Percentiles rank a stretch among this genome's conserved stretches.
Evolutionary conservation across 2,113 vertebrate genomes (phyloP).

Genomic region (Phrynosoma platyrhinos): DNA sequence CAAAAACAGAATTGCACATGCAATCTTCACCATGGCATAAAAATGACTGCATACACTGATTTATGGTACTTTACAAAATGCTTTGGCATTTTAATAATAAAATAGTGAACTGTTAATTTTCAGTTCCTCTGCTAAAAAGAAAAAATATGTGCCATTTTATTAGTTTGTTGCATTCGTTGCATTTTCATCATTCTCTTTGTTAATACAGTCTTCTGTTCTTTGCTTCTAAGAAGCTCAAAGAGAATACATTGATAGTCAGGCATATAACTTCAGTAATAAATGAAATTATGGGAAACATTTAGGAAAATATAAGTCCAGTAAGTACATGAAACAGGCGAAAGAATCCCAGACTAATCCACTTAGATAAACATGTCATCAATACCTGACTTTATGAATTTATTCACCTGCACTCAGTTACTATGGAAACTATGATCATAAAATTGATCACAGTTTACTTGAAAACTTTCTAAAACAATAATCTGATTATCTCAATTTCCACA

Average conservation of each 20-base stretch:
- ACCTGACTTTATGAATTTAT: conserved; percentile 49
- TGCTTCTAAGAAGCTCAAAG: not conserved
- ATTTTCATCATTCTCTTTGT: not conserved
- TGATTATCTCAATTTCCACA: conserved; percentile 47
- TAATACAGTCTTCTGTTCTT: not conserved
- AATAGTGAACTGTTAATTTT: not conserved
- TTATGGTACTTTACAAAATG: not conserved
- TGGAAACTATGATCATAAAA: conserved; percentile 61
- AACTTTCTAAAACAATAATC: conserved; percentile 54
- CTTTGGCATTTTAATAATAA: not conserved
- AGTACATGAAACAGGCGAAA: conserved; percentile 25
- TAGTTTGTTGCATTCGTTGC: too few relatives aligned
- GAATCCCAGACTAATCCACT: conserved; percentile 32
- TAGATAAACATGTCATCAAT: conserved; percentile 52
- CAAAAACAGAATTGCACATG: not conserved
- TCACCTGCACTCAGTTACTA: conserved; percentile 57
- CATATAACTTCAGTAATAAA: not conserved
- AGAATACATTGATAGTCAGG: not conserved
- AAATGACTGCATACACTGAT: not conserved
- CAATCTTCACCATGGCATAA: not conserved
- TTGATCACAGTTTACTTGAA: conserved; percentile 52
- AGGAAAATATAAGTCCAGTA: conserved; percentile 23
- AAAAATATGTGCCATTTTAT: not conserved
- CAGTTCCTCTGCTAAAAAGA: not conserved
- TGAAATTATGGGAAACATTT: not conserved